Percentiles rank a stretch among this genome's conserved stretches.
Conservation (phyloP, 1,140 invertebrate genomes). For the Ylistrum balloti region DNA sequence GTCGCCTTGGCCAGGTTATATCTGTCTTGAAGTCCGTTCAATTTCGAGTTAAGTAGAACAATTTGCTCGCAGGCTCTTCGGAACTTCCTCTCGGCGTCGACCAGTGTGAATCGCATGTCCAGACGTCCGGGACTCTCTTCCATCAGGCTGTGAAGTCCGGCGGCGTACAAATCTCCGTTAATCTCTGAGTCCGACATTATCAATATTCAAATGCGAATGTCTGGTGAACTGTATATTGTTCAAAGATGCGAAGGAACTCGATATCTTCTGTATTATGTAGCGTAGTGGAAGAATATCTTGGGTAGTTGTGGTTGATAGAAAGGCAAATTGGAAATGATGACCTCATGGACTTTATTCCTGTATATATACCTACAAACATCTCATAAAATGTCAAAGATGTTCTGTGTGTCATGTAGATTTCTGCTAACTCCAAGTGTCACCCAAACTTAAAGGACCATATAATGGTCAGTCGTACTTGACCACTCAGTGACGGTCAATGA, state of each 20-base stretch:
- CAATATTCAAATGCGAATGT: background rate
- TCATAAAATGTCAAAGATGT: constrained; percentile 15
- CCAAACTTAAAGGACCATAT: background rate
- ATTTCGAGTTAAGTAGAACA: constrained; percentile 57
- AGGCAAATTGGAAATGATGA: background rate
- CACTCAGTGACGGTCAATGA: background rate
- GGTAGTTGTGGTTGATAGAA: constrained; percentile 1
- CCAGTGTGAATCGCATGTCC: constrained; percentile 41
- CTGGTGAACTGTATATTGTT: background rate
- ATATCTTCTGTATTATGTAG: background rate
- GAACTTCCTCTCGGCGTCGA: constrained; percentile 61
- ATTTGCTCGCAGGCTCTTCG: constrained; percentile 63
- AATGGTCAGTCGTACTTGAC: background rate
- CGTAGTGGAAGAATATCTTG: background rate
- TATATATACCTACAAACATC: background rate
- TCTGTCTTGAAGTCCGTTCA: constrained; percentile 55
- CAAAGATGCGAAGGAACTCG: background rate
- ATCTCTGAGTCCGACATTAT: background rate
- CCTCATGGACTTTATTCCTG: background rate
- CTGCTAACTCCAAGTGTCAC: constrained; percentile 1
- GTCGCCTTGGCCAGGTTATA: constrained; percentile 59
- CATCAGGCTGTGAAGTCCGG: background rate
- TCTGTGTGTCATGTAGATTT: background rate
- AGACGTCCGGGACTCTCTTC: background rate
- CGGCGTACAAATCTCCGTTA: constrained; percentile 4